Evolutionary conservation across 2,113 vertebrate genomes (phyloP).

Genomic region (Thymallus thymallus): DNA sequence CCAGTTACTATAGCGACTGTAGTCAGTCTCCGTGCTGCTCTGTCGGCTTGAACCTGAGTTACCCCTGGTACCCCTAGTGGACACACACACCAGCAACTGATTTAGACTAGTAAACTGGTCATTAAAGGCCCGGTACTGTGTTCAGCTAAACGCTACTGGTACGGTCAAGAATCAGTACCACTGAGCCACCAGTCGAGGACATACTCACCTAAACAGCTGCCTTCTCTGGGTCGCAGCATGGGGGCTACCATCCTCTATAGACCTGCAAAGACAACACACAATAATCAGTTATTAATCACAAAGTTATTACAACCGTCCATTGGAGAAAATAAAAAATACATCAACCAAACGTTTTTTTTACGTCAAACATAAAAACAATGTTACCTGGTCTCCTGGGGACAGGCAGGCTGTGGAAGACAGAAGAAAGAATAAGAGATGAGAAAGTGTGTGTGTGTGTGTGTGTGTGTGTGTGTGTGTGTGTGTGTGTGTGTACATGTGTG

Average conservation of each 20-base stretch:
- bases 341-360: not conserved
- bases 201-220: conserved; percentile 89
- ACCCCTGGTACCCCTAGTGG: conserved; percentile 83
- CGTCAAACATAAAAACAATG: conserved; percentile 46
- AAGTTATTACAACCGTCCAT: not conserved
- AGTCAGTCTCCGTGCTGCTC: conserved; percentile 89
- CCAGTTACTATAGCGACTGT: conserved; percentile 76
- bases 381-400: conserved; percentile 68
- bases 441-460: not conserved
- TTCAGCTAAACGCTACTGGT: not conserved
- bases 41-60: conserved; percentile 79
- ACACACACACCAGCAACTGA: conserved; percentile 7
- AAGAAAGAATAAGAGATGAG: conserved; percentile 28
- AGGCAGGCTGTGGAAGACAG: conserved; percentile 48
- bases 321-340: not conserved
- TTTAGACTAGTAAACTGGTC: too few species aligned
- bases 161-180: not conserved
- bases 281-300: not conserved
- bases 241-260: conserved; percentile 85
- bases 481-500: not conserved
- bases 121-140: not conserved
- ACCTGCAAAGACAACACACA: conserved; percentile 72
- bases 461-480: conserved; percentile 1
- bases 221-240: conserved; percentile 89
- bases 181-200: conserved; percentile 21